Conservation (phyloP, 2,888 invertebrate genomes). For the Oscheius sp. region DNA sequence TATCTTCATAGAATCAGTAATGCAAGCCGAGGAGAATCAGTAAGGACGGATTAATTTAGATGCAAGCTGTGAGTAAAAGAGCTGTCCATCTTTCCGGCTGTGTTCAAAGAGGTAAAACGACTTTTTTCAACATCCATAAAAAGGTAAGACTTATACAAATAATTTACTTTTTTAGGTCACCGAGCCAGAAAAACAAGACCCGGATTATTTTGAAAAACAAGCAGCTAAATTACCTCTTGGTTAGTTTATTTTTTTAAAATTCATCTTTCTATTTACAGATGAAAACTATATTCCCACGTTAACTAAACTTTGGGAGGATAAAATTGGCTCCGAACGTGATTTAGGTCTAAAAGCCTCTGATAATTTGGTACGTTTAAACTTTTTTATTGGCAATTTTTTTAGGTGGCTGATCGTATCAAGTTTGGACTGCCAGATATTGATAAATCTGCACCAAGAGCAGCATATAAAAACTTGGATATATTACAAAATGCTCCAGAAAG, state of each 20-base stretch:
- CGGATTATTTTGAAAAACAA: conserved; percentile 66
- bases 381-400: background rate
- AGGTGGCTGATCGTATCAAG: conserved; percentile 50
- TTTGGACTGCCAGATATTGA: conserved; percentile 66
- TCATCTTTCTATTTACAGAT: conserved; percentile 45
- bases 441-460: conserved; percentile 47
- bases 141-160: conserved; percentile 42
- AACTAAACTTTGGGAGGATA: conserved; percentile 63
- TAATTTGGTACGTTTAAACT: conserved; percentile 41
- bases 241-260: conserved; percentile 27
- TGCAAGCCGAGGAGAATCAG: too few species aligned
- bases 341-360: conserved; percentile 64
- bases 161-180: conserved; percentile 48
- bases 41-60: too few species aligned
- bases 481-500: conserved; percentile 60
- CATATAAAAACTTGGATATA: conserved; percentile 59
- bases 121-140: conserved; percentile 64
- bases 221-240: conserved; percentile 63
- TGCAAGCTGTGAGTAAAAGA: conserved; percentile 27
- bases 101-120: conserved; percentile 36
- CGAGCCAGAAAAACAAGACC: conserved; percentile 65
- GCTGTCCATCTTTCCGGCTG: conserved; percentile 8
- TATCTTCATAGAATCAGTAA: too few species aligned
- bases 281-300: conserved; percentile 65
- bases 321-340: conserved; percentile 66